These are phyloP conservation scores for Planiliza haematocheilus DNA, from an alignment of 2,113 vertebrate species.

Conservation along the genomic window DNA sequence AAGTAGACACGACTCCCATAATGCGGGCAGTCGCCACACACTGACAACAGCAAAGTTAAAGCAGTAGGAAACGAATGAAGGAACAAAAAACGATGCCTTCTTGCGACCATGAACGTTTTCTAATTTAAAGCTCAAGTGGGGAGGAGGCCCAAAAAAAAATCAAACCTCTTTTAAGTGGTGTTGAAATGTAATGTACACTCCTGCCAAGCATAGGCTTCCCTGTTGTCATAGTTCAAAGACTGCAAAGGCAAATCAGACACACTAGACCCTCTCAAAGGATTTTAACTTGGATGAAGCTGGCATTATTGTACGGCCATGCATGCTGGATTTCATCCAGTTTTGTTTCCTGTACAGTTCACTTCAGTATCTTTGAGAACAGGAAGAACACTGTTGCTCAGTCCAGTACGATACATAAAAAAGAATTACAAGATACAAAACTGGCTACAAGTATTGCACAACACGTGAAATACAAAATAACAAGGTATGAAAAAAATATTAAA, in stretches of 20 bases:
- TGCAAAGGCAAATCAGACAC: constrained; percentile 17
- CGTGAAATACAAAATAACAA: no score
- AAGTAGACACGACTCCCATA: no score
- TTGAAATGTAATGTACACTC: not conserved
- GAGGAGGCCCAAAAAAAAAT: not conserved
- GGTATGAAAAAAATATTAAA: no score
- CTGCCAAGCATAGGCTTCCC: not conserved
- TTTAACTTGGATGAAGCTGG: not conserved
- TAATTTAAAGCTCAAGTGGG: not conserved
- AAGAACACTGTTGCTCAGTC: not conserved
- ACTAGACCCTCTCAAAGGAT: not conserved
- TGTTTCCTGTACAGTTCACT: constrained; percentile 1
- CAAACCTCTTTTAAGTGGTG: constrained; percentile 10
- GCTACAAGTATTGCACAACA: no score
- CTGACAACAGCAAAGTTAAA: no score
- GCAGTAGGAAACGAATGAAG: no score
- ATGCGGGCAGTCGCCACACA: no score
- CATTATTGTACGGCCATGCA: not conserved
- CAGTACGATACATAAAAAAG: no score
- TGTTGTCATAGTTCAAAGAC: constrained; percentile 9
- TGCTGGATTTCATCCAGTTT: not conserved
- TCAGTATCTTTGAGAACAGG: constrained; percentile 1
- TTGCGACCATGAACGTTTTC: no score
- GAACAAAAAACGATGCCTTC: no score
- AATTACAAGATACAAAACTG: no score